Conservation (phyloP, 1,140 invertebrate genomes). For the Conopomorpha cramerella region DNA sequence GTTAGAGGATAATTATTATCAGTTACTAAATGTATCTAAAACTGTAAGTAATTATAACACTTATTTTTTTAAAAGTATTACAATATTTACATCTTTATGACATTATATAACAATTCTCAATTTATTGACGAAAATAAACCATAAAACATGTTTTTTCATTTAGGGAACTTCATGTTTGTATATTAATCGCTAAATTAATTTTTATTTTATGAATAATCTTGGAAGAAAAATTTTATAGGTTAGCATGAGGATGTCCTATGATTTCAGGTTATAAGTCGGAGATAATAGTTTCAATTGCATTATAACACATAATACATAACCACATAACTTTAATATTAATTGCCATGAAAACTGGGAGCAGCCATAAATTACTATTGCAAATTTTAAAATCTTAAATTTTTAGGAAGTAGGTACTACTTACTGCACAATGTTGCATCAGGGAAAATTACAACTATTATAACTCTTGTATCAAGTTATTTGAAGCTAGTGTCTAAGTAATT, state of each 20-base stretch:
- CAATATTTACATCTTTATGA: background rate
- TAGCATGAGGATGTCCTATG: too few species aligned
- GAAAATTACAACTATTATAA: too few species aligned
- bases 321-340: too few species aligned
- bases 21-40: slow-evolving; percentile 84
- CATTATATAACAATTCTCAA: too few species aligned
- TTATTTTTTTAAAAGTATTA: background rate
- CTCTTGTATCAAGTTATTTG: background rate
- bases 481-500: background rate
- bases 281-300: too few species aligned
- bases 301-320: too few species aligned
- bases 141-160: background rate
- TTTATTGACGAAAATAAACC: background rate
- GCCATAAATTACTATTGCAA: too few species aligned
- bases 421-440: too few species aligned
- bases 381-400: too few species aligned
- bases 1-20: slow-evolving; percentile 89
- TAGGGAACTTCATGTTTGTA: background rate
- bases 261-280: too few species aligned
- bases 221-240: background rate
- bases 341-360: too few species aligned
- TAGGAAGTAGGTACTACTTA: too few species aligned
- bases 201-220: background rate
- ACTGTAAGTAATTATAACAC: slow-evolving; percentile 63
- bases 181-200: background rate